Evolutionary conservation across 2,113 vertebrate genomes (phyloP), one percentile per base, ranked within the genome.

Genomic region (Microcebus lehilahytsara): DNA sequence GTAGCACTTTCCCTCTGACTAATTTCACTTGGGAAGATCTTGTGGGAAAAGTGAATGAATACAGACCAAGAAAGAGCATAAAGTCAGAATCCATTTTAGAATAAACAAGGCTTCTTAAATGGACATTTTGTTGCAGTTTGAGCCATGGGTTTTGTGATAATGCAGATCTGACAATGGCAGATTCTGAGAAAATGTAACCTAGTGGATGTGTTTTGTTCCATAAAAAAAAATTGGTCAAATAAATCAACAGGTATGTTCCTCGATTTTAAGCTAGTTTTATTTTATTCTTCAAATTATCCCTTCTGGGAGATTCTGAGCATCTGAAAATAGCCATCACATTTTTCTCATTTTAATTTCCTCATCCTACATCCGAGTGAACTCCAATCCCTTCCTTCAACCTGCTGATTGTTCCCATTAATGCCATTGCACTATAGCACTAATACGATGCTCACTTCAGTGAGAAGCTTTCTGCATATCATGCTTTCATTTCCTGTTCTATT

Each of bases 401-500:
- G 42, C 66, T 51, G 22, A 92, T 72, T 53, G n/a, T 58, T 23
- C 30, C 67, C 30, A 8, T 66, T 30, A 62, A 60, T 40, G 83
- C 37, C 20, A 2, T 71, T 17, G 14, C 14, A n/a, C 91, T 64
- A 4, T 37, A n/a, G 32, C n/a, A 30, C 69, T 85, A 30, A 78
- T 37, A 77, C 0, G 56, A 40, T 10, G 30, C 64, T 85, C 53
- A 77, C 81, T 95, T 89, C 87, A 67, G 14, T 32, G 66, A 80
- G 81, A 93, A 56, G 84, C 88, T 92, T 72, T 95, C 87, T 90
- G 81, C 81, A 46, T 80, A 93, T 69, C 87, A 92, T 66, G 53
- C 90, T 89, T 91, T 97, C 92, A 96, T 97, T 93, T 97, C 91
- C 87, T 96, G 60, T 97, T 89, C 78, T 93, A 93, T 95, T 96